phyloP scores from a whole-genome alignment of 1,140 invertebrate species.

The Monochamus saltuarius region DNA sequence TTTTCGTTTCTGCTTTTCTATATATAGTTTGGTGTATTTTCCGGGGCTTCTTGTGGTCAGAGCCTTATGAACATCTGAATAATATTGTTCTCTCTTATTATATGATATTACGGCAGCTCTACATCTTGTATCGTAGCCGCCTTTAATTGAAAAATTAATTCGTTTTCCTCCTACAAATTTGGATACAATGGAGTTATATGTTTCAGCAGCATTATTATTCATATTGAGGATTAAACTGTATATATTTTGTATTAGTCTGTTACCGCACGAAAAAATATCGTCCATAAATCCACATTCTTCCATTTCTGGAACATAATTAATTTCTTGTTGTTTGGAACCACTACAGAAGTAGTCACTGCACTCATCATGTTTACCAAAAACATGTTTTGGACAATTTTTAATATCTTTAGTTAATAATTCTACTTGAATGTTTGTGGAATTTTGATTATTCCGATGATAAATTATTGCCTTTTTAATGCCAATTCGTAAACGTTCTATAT shows the following conservation, averaged over 20 bases:
- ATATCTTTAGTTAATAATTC: conserved; percentile 38
- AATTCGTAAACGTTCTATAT: conserved; percentile 25
- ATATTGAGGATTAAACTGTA: conserved; percentile 45
- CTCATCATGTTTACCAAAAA: conserved; percentile 48
- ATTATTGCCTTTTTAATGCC: conserved; percentile 26
- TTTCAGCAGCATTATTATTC: conserved; percentile 51
- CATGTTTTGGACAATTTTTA: conserved; percentile 41
- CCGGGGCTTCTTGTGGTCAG: neutral
- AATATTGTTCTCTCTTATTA: conserved; percentile 32
- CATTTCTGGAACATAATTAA: conserved; percentile 35
- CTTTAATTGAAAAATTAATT: conserved; percentile 39
- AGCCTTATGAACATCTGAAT: conserved; percentile 6
- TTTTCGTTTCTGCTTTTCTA: conserved; percentile 6
- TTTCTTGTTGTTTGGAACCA: conserved; percentile 21
- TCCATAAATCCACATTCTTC: conserved; percentile 23
- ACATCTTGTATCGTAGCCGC: conserved; percentile 42
- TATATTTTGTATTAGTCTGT: conserved; percentile 24
- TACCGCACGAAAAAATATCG: conserved; percentile 16
- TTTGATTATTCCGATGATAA: conserved; percentile 20
- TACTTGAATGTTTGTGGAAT: conserved; percentile 9
- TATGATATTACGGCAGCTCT: conserved; percentile 39
- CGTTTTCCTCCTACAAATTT: conserved; percentile 51
- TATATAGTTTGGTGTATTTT: conserved; percentile 4
- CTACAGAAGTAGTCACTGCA: conserved; percentile 39
- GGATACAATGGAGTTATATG: conserved; percentile 44